Evolutionary conservation across 2,888 invertebrate genomes (phyloP).

Genomic region (Lagria hirta): DNA sequence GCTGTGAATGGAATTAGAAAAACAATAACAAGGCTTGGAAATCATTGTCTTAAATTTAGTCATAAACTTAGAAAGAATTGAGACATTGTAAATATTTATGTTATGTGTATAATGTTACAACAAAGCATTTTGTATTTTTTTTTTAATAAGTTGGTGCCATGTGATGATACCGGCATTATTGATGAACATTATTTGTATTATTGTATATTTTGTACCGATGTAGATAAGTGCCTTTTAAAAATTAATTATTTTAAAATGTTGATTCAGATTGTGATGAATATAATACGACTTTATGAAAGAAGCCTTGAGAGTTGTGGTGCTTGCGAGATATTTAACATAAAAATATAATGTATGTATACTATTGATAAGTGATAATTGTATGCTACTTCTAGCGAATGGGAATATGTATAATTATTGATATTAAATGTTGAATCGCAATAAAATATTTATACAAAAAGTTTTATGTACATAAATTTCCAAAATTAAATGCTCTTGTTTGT

Average conservation of each 20-base stretch:
- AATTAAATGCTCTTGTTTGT: too few relatives aligned
- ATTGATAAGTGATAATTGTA: conserved; percentile 23
- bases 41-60: conserved; percentile 21
- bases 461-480: too few relatives aligned
- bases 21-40: conserved; percentile 7
- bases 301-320: conserved; percentile 31
- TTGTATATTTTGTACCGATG: conserved; percentile 44
- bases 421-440: conserved; percentile 27
- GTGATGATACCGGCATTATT: conserved; percentile 47
- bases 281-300: conserved; percentile 20
- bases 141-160: conserved; percentile 45
- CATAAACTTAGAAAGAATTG: conserved; percentile 12
- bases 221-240: conserved; percentile 48
- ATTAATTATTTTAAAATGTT: conserved; percentile 30
- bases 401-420: conserved; percentile 25
- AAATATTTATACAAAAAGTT: conserved; percentile 21
- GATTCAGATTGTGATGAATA: conserved; percentile 26
- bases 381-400: conserved; percentile 20
- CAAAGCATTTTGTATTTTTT: conserved; percentile 35
- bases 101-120: conserved; percentile 28
- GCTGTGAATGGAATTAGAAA: not conserved
- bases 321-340: conserved; percentile 23
- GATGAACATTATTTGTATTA: conserved; percentile 29
- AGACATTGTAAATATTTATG: conserved; percentile 22
- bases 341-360: conserved; percentile 25